A percentile compares a stretch with the other conserved stretches of the same genome.
phyloP scores from a whole-genome alignment of 2,797 vertebrate genomes.

The Alauda arvensis region DNA sequence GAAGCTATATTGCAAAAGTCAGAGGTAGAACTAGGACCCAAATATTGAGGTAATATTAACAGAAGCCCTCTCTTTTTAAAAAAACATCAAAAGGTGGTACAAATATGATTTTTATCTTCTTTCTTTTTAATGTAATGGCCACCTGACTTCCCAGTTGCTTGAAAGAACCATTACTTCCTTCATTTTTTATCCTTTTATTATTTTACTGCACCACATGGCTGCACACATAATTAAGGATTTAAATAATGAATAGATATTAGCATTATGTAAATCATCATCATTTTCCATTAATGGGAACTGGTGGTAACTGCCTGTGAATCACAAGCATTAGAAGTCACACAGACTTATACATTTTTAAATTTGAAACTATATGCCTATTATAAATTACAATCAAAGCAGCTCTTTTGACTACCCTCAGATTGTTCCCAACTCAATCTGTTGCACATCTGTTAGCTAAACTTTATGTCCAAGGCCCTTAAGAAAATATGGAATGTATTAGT shows the following conservation, averaged over 20 bases:
- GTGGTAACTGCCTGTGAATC: slow-evolving; percentile 33
- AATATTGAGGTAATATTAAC: background rate
- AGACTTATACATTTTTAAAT: background rate
- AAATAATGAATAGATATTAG: slow-evolving; percentile 55
- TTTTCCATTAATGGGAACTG: slow-evolving; percentile 32
- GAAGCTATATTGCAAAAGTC: background rate
- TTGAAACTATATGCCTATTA: background rate
- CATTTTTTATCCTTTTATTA: slow-evolving; percentile 37
- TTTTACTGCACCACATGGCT: slow-evolving; percentile 26
- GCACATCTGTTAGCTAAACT: slow-evolving; percentile 27
- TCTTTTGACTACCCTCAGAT: slow-evolving; percentile 3
- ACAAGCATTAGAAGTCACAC: slow-evolving; percentile 6
- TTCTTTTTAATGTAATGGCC: background rate
- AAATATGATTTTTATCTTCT: background rate
- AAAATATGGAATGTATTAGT: background rate
- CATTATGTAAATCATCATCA: slow-evolving; percentile 37
- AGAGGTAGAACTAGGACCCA: background rate
- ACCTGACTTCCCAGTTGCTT: slow-evolving; percentile 5
- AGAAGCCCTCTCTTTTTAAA: background rate
- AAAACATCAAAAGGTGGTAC: background rate
- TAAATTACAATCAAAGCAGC: slow-evolving; percentile 14
- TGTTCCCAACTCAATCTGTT: slow-evolving; percentile 22
- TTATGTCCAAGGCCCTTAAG: background rate
- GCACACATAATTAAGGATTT: slow-evolving; percentile 48
- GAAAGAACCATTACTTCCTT: slow-evolving; percentile 7